Conservation (phyloP, 2,888 invertebrate species). For the Amiota communis region DNA sequence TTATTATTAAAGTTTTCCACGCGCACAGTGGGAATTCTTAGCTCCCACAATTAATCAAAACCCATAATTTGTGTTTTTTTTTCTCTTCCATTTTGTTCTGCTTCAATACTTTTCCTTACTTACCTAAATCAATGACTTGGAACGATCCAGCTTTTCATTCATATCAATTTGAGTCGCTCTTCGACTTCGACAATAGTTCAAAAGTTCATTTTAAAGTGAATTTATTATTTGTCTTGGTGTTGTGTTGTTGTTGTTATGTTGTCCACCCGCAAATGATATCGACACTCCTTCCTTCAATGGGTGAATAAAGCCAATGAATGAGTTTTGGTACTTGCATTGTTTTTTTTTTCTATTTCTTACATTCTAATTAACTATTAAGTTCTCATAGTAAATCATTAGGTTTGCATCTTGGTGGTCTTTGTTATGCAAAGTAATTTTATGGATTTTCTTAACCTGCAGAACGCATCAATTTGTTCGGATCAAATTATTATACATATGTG, state of each 20-base stretch:
- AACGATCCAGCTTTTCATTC: conserved; percentile 38
- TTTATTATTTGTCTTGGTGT: conserved; percentile 25
- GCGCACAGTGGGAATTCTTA: conserved; percentile 60
- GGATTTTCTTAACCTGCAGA: not conserved
- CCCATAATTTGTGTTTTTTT: not conserved
- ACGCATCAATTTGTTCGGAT: not conserved
- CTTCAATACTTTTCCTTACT: conserved; percentile 10
- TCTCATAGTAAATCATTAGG: conserved; percentile 55
- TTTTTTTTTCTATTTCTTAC: conserved; percentile 33
- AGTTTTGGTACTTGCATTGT: not conserved
- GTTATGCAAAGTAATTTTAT: conserved; percentile 34
- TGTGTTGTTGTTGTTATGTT: not conserved
- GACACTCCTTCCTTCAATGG: conserved; percentile 10
- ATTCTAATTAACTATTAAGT: conserved; percentile 58
- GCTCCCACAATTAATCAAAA: conserved; percentile 72
- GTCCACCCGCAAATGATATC: not conserved
- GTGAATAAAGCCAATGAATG: not conserved
- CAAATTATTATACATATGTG: not conserved
- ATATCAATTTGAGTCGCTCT: not conserved
- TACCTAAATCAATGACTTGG: conserved; percentile 52
- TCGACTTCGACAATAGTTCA: not conserved
- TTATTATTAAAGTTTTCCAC: conserved; percentile 37
- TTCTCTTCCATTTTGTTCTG: conserved; percentile 10
- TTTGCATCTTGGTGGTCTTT: conserved; percentile 42
- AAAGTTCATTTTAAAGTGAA: conserved; percentile 23